These are phyloP conservation scores for Thera britannica DNA, from an alignment of 2,888 invertebrate species.

Conservation along the genomic window DNA sequence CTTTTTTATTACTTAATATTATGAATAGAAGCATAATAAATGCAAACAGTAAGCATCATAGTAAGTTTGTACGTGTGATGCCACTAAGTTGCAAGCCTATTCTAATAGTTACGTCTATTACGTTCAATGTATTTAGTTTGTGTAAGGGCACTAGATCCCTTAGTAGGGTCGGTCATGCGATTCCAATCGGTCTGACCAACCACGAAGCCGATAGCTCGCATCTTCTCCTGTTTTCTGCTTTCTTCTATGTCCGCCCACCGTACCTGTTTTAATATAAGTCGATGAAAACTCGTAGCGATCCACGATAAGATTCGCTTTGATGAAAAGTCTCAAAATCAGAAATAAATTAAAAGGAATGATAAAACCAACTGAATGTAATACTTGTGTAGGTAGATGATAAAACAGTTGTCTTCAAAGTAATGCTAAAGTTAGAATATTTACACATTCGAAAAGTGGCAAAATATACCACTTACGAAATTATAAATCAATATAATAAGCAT, in stretches of 20 bases:
- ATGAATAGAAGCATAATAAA: slow-evolving; percentile 3
- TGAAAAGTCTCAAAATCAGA: not conserved
- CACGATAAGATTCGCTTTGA: slow-evolving; percentile 5
- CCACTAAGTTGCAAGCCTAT: slow-evolving; percentile 4
- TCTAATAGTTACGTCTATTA: slow-evolving; percentile 61
- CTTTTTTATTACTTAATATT: not conserved
- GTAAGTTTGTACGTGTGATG: not conserved
- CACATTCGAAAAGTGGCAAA: slow-evolving; percentile 20
- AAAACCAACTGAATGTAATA: slow-evolving; percentile 15
- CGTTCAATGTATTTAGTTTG: slow-evolving; percentile 96
- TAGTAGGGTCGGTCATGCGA: slow-evolving; percentile 96
- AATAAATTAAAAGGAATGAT: slow-evolving; percentile 16
- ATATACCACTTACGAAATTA: slow-evolving; percentile 34
- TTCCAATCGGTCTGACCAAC: slow-evolving; percentile 99
- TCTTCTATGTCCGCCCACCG: slow-evolving; percentile 99
- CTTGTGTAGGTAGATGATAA: slow-evolving; percentile 15
- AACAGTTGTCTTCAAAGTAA: slow-evolving; percentile 2
- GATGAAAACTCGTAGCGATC: slow-evolving; percentile 59
- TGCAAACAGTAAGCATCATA: slow-evolving; percentile 10
- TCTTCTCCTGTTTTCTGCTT: slow-evolving; percentile 94
- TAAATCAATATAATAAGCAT: slow-evolving; percentile 5
- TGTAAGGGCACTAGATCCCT: slow-evolving; percentile 95
- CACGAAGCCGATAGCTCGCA: slow-evolving; percentile 97
- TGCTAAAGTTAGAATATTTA: not conserved
- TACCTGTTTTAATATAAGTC: slow-evolving; percentile 88